phyloP scores from a whole-genome alignment of 2,113 vertebrate genomes.

The Dromaius novaehollandiae region DNA sequence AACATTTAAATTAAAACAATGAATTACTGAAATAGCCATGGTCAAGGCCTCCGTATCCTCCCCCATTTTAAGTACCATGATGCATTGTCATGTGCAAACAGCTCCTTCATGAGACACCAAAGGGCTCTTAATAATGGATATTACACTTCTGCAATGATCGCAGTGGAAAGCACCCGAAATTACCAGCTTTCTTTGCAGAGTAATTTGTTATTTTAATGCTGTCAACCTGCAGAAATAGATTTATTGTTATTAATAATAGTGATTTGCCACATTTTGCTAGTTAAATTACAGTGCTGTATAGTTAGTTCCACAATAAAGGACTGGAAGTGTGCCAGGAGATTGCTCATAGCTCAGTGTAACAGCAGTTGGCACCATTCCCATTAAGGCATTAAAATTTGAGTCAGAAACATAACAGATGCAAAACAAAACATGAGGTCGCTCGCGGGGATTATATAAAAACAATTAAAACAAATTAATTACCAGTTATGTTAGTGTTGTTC shows the following conservation, averaged over 20 bases:
- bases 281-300: conserved; percentile 76
- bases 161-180: conserved; percentile 64
- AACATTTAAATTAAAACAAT: conserved; percentile 56
- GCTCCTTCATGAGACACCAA: conserved; percentile 57
- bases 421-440: conserved; percentile 76
- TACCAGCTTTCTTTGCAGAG: conserved; percentile 66
- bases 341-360: conserved; percentile 68
- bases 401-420: conserved; percentile 76
- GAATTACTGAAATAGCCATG: conserved; percentile 38
- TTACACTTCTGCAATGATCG: conserved; percentile 67
- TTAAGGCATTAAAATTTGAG: conserved; percentile 75
- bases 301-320: conserved; percentile 72
- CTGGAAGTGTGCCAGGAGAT: conserved; percentile 71
- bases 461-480: conserved; percentile 78
- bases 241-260: conserved; percentile 76
- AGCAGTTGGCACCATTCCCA: conserved; percentile 73
- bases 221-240: conserved; percentile 74
- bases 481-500: conserved; percentile 66
- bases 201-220: conserved; percentile 75
- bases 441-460: conserved; percentile 74
- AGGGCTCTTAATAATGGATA: conserved; percentile 74
- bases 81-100: conserved; percentile 61
- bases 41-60: conserved; percentile 6
- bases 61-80: not conserved
- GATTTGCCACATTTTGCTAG: conserved; percentile 76